Evolutionary conservation across 1,140 invertebrate genomes (phyloP).

Genomic region (Monochamus saltuarius): DNA sequence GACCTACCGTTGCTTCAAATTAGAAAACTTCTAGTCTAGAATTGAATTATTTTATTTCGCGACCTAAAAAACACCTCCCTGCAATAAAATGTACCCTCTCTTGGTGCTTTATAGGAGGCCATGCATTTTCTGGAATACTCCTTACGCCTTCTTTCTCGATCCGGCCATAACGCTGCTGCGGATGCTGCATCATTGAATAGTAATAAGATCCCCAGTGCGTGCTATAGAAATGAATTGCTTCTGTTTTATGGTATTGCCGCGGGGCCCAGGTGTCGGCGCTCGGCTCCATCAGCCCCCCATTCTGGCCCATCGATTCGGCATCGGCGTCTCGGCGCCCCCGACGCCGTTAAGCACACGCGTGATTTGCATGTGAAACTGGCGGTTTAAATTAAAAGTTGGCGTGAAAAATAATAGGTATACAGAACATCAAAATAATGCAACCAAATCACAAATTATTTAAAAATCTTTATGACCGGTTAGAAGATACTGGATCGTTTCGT

Average conservation of each 20-base stretch:
- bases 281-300: background rate
- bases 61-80: no score
- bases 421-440: no score
- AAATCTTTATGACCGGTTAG: no score
- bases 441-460: no score
- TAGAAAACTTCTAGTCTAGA: no score
- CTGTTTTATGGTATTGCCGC: conserved; percentile 46
- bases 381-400: conserved; percentile 38
- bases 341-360: conserved; percentile 46
- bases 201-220: conserved; percentile 47
- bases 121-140: no score
- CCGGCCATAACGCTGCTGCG: conserved; percentile 38
- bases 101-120: no score
- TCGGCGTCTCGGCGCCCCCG: conserved; percentile 9
- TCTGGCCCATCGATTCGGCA: background rate
- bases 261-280: conserved; percentile 12
- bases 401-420: background rate
- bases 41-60: no score
- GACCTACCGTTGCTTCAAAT: no score
- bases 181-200: conserved; percentile 48
- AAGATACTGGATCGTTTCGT: no score
- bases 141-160: no score
- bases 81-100: no score
- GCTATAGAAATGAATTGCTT: conserved; percentile 48
- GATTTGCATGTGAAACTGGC: conserved; percentile 46